Evolutionary conservation across 2,113 vertebrate species (phyloP).

Genomic region (Baryphthengus martii): DNA sequence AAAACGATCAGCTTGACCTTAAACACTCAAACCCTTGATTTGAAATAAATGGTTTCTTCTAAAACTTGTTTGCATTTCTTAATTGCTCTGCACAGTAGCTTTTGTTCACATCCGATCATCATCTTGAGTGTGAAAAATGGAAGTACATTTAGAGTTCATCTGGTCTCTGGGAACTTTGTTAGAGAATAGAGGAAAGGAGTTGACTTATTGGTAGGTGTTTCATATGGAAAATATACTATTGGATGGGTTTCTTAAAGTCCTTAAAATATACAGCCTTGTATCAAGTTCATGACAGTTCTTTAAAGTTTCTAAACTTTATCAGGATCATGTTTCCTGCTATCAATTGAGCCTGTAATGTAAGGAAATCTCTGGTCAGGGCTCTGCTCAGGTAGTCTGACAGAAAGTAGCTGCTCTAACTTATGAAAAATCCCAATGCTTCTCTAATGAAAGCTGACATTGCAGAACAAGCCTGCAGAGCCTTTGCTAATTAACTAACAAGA

Average conservation of each 20-base stretch:
- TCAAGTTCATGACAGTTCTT: neutral
- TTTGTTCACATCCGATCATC: neutral
- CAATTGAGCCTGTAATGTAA: neutral
- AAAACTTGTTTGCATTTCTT: neutral
- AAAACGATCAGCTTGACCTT: neutral
- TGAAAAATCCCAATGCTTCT: neutral
- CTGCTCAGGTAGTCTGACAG: neutral
- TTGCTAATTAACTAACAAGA: neutral
- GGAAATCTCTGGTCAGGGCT: neutral
- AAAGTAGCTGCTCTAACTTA: neutral
- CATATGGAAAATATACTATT: neutral
- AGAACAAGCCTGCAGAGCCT: neutral
- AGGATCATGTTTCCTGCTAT: neutral
- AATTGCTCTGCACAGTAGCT: neutral
- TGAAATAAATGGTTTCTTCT: neutral
- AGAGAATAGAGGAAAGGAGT: neutral
- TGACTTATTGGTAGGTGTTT: neutral
- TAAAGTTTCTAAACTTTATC: neutral
- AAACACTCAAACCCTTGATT: neutral
- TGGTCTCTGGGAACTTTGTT: neutral
- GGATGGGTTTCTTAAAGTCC: neutral
- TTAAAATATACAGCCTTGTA: fast-evolving
- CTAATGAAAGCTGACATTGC: neutral
- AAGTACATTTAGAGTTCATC: neutral
- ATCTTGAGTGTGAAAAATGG: fast-evolving